Percentiles rank a stretch among this genome's conserved stretches.
phyloP scores from a whole-genome alignment of 2,113 vertebrate genomes.

The Onychostoma macrolepis region DNA sequence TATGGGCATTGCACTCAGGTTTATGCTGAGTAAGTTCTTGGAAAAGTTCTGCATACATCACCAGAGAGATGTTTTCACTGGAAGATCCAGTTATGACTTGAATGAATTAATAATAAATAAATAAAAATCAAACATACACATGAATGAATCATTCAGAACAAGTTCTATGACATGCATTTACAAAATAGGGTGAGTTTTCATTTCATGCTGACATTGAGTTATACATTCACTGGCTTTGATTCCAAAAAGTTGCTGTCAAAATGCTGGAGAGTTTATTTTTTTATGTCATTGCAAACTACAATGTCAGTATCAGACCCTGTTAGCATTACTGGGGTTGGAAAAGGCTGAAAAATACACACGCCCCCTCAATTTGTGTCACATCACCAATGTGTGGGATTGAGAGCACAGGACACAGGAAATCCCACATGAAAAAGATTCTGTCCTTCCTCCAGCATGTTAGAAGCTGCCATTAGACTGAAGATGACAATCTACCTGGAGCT shows the following conservation, averaged over 20 bases:
- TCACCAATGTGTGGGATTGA: background rate
- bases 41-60: background rate
- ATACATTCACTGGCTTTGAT: background rate
- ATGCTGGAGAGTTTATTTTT: background rate
- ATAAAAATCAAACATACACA: background rate
- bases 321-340: background rate
- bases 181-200: background rate
- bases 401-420: background rate
- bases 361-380: background rate
- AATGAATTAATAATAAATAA: background rate
- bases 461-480: constrained; percentile 4
- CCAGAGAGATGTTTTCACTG: background rate
- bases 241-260: background rate
- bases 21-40: background rate
- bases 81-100: background rate
- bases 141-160: background rate
- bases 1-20: background rate
- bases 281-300: background rate
- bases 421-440: background rate
- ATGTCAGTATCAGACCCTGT: background rate
- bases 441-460: background rate
- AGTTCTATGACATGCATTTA: background rate
- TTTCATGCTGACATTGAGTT: background rate
- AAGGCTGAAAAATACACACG: background rate
- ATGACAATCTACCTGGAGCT: constrained; percentile 32